Conservation (phyloP, 2,888 invertebrate species). For the Lasioglossum villosulum region DNA sequence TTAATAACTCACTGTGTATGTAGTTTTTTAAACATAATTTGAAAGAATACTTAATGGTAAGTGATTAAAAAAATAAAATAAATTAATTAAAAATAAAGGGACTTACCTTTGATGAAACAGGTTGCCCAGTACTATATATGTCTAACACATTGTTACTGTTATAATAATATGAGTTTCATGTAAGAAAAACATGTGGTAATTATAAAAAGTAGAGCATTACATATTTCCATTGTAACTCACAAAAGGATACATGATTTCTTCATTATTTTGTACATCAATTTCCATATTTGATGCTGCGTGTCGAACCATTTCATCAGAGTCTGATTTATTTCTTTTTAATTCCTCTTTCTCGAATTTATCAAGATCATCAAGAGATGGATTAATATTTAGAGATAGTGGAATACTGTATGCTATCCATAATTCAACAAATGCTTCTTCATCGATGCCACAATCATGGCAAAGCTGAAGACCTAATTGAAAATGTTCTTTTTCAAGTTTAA, state of each 20-base stretch:
- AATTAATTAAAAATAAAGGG: conserved; percentile 4
- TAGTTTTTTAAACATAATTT: not conserved
- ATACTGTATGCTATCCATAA: conserved; percentile 79
- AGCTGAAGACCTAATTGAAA: conserved; percentile 77
- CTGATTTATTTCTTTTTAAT: conserved; percentile 50
- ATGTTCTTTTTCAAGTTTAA: not conserved
- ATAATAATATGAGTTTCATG: conserved; percentile 57
- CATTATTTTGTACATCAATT: not conserved
- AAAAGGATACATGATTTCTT: conserved; percentile 56
- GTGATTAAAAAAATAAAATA: not conserved
- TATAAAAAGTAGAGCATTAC: not conserved
- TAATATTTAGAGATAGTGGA: conserved; percentile 61
- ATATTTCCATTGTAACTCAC: not conserved
- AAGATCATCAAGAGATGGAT: conserved; percentile 73
- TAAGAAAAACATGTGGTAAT: conserved; percentile 51
- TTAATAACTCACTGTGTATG: no score
- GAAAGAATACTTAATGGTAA: not conserved
- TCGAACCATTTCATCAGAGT: not conserved
- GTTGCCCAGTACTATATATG: conserved; percentile 73
- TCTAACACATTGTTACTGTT: conserved; percentile 70
- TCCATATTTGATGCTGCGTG: conserved; percentile 5
- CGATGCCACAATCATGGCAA: conserved; percentile 72
- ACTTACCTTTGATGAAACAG: conserved; percentile 72
- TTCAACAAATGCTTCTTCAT: conserved; percentile 78
- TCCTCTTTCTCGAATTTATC: conserved; percentile 71